Base-by-base conservation (phyloP, 2,888 invertebrate genomes). In the Cheilosia soror region DNA sequence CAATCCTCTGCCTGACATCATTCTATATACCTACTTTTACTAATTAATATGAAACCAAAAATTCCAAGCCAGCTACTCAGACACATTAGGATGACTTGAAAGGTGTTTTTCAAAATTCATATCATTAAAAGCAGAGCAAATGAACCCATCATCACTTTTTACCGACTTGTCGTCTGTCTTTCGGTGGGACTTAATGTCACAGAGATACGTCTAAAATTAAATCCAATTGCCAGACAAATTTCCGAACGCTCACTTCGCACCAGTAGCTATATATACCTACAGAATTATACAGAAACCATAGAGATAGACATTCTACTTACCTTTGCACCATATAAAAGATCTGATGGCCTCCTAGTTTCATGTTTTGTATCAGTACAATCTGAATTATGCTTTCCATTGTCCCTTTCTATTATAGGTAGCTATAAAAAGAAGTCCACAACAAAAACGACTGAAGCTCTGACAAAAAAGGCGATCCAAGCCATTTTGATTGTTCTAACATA, bases 301-400 rank as follows among this genome's bases (percentile, higher is more conserved):
- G 13, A 55, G 40, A 31, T 57, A 57, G 27, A 73, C 53, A 73
- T 20, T 51, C 49, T 55, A 71, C 55, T 71, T 57, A 62, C 47
- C 15, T 62, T 55, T 62, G 20, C 37, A 44, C 55, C 29, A 20
- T 27, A 25, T 4, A 33, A 37, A 2, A 65, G 65, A 37, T 58
- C 49, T 20, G 15, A 15, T 69, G 47, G 57, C 68, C 62, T 62
- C 20, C 44, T 63, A 68, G 62, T 69, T 69, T 62, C 44, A 55
- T 69, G 77, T 62, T 63, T 69, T 69, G 44, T 78, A 69, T 78
- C 69, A 63, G 49, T 20, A 77, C 68, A 77, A 77, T 69, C 57
- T 42, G 31, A 68, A 60, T 77, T 62, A 68, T 77, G 51, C 44
- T 44, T 51, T 20, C 44, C 51, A 62, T 77, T 77, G 60, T 62